phyloP scores from a whole-genome alignment of 2,888 invertebrate genomes.

The Diploptera punctata region DNA sequence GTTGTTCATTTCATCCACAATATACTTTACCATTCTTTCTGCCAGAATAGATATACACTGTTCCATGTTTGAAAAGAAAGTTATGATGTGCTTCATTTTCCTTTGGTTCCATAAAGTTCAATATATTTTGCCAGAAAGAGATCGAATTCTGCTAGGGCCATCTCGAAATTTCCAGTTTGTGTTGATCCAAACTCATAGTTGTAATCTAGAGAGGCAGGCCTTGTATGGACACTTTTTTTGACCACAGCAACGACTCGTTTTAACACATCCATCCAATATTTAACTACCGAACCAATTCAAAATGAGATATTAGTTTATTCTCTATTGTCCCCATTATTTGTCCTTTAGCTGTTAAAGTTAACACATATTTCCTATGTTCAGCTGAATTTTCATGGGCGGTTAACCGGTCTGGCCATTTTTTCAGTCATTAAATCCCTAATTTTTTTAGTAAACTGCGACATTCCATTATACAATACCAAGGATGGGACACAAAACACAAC shows the following conservation, averaged over 20 bases:
- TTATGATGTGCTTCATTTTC: not conserved
- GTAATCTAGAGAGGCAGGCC: not conserved
- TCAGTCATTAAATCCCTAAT: too few species aligned
- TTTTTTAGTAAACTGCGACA: not conserved
- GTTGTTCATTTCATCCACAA: not conserved
- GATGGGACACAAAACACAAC: too few species aligned
- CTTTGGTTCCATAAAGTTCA: not conserved
- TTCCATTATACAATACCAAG: slow-evolving; percentile 9
- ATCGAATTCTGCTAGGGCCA: too few species aligned
- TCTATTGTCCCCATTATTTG: not conserved
- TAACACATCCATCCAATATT: too few species aligned
- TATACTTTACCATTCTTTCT: not conserved
- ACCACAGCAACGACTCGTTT: not conserved
- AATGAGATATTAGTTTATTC: too few species aligned
- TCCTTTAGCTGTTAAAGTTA: not conserved
- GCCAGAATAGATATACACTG: not conserved
- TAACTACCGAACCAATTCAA: not conserved
- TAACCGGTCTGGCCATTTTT: not conserved
- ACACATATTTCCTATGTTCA: slow-evolving; percentile 5
- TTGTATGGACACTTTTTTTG: not conserved
- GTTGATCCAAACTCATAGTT: too few species aligned
- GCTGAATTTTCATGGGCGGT: slow-evolving; percentile 6
- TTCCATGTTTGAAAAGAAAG: not conserved
- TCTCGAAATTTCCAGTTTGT: too few species aligned
- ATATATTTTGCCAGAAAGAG: too few species aligned